phyloP scores from a whole-genome alignment of 1,140 invertebrate species.

The Mamestra configurata region DNA sequence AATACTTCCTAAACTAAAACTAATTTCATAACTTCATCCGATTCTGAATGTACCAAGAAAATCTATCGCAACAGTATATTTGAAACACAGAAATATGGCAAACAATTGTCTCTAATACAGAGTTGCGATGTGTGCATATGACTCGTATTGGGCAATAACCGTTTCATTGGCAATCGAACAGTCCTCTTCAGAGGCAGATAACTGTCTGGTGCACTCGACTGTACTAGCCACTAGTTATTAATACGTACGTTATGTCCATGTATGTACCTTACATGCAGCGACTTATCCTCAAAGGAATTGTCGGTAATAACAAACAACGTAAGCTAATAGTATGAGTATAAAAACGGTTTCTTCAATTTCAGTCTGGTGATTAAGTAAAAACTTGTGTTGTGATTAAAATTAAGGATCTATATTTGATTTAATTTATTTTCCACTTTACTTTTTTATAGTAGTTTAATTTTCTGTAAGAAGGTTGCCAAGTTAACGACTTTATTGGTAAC shows the following conservation, averaged over 20 bases:
- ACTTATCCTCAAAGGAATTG: neutral
- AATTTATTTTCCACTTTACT: no score
- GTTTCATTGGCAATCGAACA: constrained; percentile 44
- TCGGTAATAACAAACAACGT: neutral
- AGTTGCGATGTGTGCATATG: constrained; percentile 27
- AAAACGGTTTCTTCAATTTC: neutral
- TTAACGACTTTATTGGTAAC: no score
- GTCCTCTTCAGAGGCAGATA: constrained; percentile 49
- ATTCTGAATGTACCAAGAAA: no score
- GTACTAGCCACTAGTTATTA: constrained; percentile 18
- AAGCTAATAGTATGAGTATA: neutral
- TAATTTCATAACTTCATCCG: no score
- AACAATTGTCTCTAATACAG: constrained; percentile 23
- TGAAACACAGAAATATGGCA: constrained; percentile 5
- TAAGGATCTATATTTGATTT: neutral
- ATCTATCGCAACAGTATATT: no score
- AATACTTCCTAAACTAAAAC: no score
- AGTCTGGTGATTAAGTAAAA: neutral
- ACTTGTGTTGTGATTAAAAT: neutral
- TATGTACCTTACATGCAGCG: neutral
- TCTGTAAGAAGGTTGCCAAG: no score
- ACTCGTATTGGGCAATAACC: constrained; percentile 36
- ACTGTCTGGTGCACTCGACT: constrained; percentile 43
- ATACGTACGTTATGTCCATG: neutral
- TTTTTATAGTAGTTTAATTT: no score